A percentile compares a stretch with the other conserved stretches of the same genome.
Conservation (phyloP, 2,113 vertebrate species). For the Ochotona curzoniae region DNA sequence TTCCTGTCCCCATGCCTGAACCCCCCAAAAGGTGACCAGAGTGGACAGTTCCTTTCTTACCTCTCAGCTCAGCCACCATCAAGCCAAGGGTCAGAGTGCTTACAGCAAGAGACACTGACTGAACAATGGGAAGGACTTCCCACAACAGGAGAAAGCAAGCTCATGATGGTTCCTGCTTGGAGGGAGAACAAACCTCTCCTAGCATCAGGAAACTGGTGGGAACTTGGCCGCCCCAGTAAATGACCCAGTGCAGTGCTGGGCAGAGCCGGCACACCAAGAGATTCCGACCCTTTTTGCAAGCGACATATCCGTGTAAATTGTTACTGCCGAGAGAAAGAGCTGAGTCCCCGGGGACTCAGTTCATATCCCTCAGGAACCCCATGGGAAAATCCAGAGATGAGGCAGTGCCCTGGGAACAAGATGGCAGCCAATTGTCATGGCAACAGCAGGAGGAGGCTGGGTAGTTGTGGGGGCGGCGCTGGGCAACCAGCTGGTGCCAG, state of each 20-base stretch:
- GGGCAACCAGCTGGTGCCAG: constrained; percentile 77
- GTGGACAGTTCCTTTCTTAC: neutral
- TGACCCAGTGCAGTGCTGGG: neutral
- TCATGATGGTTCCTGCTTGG: neutral
- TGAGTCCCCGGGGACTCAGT: neutral
- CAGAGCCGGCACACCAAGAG: neutral
- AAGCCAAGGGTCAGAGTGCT: neutral
- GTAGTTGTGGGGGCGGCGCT: constrained; percentile 61
- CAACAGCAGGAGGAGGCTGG: constrained; percentile 59
- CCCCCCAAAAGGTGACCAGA: neutral
- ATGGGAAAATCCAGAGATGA: constrained; percentile 28
- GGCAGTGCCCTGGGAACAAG: constrained; percentile 34
- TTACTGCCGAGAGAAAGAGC: neutral
- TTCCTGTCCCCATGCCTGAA: neutral
- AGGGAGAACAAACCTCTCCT: constrained; percentile 33
- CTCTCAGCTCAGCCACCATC: neutral
- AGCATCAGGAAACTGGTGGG: neutral
- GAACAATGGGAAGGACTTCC: neutral
- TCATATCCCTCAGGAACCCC: neutral
- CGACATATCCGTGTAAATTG: neutral
- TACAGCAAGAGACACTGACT: neutral
- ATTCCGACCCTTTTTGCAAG: neutral
- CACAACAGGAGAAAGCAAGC: neutral
- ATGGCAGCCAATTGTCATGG: constrained; percentile 74
- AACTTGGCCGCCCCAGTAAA: neutral